Base-by-base conservation (phyloP, 2,888 invertebrate genomes). In the Pollenia labialis region DNA sequence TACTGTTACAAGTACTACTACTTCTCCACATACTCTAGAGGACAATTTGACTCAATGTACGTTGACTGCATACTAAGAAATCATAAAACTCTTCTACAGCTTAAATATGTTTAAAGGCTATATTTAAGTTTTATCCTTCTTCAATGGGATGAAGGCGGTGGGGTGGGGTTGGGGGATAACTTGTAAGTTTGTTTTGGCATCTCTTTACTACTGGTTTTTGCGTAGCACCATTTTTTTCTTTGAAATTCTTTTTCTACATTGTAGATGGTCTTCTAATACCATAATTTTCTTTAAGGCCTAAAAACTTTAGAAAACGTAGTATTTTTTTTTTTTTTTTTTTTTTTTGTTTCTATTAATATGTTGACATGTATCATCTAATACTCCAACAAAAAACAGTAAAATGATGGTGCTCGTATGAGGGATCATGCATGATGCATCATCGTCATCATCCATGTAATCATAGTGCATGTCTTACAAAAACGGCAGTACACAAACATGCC, bases 221-320 rank as follows among this genome's bases (percentile, higher is more conserved):
- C n/a, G n/a, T 7, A 18, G 4, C 18, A 18, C 2, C 12, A 56
- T 46, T 44, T 75, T 62, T n/a, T 52, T 52, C 18, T 64, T 23
- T 16, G 54, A 18, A 76, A 54, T 76, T 77, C 32, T 66, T 56
- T 56, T 66, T 66, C 52, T 77, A 72, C 56, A 46, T n/a, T 11
- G 14, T 18, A 18, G 32, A 52, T 71, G 69, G 18, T 48, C n/a
- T 46, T 54, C 71, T 66, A 82, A 81, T 68, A 44, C 68, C 72
- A 81, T 85, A 81, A 77, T 74, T 85, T 82, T 82, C 79, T 74
- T 82, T 14, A 79, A 75, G 81, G 62, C 69, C 54, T 74, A 56
- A 68, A 16, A 16, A 14, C 16, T 16, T 8, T 52, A 42, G 44
- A 23, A 69, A 54, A n/a, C 46, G 12, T 32, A 62, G 9, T 60